These are phyloP conservation scores for Phacellophora camtschatica DNA, from an alignment of 30 jellyfish, hydroid and myxozoan species.

Conservation along the genomic window DNA sequence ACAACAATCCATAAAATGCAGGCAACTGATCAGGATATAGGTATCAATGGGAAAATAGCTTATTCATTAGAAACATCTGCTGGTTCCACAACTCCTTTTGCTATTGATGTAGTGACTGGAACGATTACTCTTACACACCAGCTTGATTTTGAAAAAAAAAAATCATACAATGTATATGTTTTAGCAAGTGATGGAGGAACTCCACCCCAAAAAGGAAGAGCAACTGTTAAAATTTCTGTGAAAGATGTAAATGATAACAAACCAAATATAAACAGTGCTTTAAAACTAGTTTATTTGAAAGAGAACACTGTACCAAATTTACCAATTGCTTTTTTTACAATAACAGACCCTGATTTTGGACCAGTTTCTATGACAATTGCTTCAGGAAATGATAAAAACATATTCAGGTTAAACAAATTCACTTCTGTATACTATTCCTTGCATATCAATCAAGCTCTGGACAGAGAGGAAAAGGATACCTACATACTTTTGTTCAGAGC, in stretches of 20 bases:
- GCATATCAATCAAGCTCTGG: conserved; percentile 20
- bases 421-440: not conserved
- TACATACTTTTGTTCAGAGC: conserved; percentile 45
- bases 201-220: conserved; percentile 64
- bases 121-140: conserved; percentile 21
- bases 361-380: conserved; percentile 10
- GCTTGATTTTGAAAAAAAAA: conserved; percentile 51
- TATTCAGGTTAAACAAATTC: not conserved
- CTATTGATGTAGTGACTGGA: conserved; percentile 49
- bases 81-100: not conserved
- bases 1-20: conserved; percentile 34
- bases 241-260: conserved; percentile 76
- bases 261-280: conserved; percentile 18
- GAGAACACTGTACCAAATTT: conserved; percentile 46
- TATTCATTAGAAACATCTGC: conserved; percentile 15
- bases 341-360: conserved; percentile 58
- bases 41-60: conserved; percentile 44
- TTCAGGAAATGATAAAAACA: conserved; percentile 25
- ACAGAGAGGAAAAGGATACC: conserved; percentile 44
- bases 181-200: conserved; percentile 81
- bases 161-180: conserved; percentile 30
- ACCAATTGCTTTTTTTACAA: not conserved
- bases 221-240: conserved; percentile 64
- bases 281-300: not conserved
- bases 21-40: conserved; percentile 77